phyloP scores from a whole-genome alignment of 2,113 vertebrate genomes.

The Tapirus terrestris region DNA sequence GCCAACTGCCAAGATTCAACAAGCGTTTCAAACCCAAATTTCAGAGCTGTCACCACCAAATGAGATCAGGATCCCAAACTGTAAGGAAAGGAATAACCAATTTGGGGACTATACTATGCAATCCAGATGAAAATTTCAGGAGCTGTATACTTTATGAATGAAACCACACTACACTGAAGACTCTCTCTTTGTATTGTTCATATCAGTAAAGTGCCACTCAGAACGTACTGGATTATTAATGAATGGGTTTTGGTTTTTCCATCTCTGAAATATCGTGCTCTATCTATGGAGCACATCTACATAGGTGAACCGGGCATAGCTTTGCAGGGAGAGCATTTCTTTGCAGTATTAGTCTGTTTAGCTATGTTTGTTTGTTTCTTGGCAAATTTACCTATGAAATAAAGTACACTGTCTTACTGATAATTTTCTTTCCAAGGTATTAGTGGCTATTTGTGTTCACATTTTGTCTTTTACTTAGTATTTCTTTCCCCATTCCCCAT shows the following conservation, averaged over 20 bases:
- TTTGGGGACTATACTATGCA: slow-evolving; percentile 58
- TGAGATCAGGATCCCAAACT: neutral
- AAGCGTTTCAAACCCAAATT: slow-evolving; percentile 57
- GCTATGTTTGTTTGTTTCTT: slow-evolving; percentile 64
- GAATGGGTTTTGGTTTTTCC: slow-evolving; percentile 39
- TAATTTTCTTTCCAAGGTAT: slow-evolving; percentile 16
- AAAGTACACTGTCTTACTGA: slow-evolving; percentile 70
- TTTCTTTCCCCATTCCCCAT: neutral
- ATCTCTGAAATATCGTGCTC: slow-evolving; percentile 51
- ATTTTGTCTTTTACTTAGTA: neutral
- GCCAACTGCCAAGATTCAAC: slow-evolving; percentile 26
- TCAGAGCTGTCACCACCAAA: slow-evolving; percentile 20
- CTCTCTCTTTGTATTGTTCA: slow-evolving; percentile 24
- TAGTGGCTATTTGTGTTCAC: slow-evolving; percentile 2
- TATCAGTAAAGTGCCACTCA: slow-evolving; percentile 21
- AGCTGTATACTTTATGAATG: slow-evolving; percentile 28
- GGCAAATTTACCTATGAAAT: slow-evolving; percentile 78
- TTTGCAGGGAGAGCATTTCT: neutral
- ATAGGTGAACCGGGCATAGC: slow-evolving; percentile 37
- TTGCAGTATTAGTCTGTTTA: slow-evolving; percentile 63
- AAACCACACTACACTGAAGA: neutral
- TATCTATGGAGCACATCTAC: neutral
- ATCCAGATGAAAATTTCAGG: slow-evolving; percentile 63
- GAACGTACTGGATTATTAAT: slow-evolving; percentile 56
- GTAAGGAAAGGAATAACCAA: slow-evolving; percentile 31